Base-by-base conservation (phyloP, 2,888 invertebrate genomes). In the Eueremaeus valkanovi region DNA sequence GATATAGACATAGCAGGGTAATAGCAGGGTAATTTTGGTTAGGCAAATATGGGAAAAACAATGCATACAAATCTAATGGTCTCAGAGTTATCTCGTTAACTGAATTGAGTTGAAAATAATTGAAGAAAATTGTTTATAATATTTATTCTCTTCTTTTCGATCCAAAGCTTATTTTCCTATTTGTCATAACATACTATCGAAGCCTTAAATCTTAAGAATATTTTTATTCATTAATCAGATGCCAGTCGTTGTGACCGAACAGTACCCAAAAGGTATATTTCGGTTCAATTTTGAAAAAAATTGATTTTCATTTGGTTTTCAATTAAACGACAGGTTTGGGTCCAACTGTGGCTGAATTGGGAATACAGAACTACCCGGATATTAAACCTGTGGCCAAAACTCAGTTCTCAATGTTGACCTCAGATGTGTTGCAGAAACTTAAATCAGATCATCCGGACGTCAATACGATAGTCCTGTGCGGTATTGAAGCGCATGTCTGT, bases 401-500 rank as follows among this genome's bases (percentile, higher is more conserved):
- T 0, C 83, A 84, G 80, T 88, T 88, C 81, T 86, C 86, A 55
- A 88, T 88, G 88, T 81, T 86, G 73, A 78, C 86, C 21, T 84
- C 85, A 11, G 85, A 85, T 40, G 83, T 87, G 6, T 80, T 84
- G 68, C 78, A 82, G 1, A 78, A 81, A 72, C 77, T 87, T 78
- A 81, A 82, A 72, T 81, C 81, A 5, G 78, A 77, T 9, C 49
- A 79, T 21, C 80, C 81, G 1, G 78, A 81, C 6, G 76, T 79
- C 16, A 77, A 78, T 42, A 78, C 72, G 51, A 72, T 80, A 16
- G 66, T 86, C 73, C 79, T 86, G 18, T 85, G 85, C 79, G 86
- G 86, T 24, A 85, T 86, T 77, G 86, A 88, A 83, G 83, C 87
- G 0, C 88, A 88, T 81, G 87, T 87, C 27, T 88, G 88, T 80